Base-by-base conservation (phyloP, 2,113 vertebrate genomes). In the Cephalopterus ornatus region DNA sequence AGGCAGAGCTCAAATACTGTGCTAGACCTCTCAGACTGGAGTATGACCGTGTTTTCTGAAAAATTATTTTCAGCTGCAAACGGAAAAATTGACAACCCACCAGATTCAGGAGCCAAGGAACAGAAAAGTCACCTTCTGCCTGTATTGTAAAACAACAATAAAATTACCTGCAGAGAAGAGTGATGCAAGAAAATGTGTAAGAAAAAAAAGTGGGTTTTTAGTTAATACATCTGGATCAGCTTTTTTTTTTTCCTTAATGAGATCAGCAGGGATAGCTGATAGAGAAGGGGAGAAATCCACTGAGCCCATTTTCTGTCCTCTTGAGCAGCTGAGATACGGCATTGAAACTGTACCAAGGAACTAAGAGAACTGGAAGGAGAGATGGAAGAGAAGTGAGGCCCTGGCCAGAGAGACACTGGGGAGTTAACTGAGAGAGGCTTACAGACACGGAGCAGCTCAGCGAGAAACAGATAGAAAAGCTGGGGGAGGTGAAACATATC, bases 401-500 rank as follows among this genome's bases (percentile, higher is more conserved):
- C 12, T 46, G 49, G 21, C 53, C 59, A 58, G 46, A 85, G 71
- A 59, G 80, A 20, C 12, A 13, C 0, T 52, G 71, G 73, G 71
- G 71, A 92, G 58, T 89, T 85, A 85, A 91, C 47, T 11, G 14
- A 63, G 61, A 77, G 67, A 80, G 41, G 30, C 75, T 95, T 70
- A 78, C 33, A 94, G 52, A 65, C 52, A 17, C 5, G 15, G 88
- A 93, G 88, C 63, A 88, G n/a, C 80, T 87, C 50, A 89, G 85
- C 83, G 89, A 93, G 91, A 78, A 84, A 44, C 28, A n/a, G 71
- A 72, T 9, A 75, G 75, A 52, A 87, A 86, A 94, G 62, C 85
- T 93, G 88, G 88, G 84, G 90, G 88, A 95, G 88, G 75, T 56
- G 90, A 88, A 94, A 80, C 14, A 3, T 83, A 88, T 88, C 90